Conservation (phyloP, 2,113 vertebrate genomes). For the Phaethornis superciliosus region DNA sequence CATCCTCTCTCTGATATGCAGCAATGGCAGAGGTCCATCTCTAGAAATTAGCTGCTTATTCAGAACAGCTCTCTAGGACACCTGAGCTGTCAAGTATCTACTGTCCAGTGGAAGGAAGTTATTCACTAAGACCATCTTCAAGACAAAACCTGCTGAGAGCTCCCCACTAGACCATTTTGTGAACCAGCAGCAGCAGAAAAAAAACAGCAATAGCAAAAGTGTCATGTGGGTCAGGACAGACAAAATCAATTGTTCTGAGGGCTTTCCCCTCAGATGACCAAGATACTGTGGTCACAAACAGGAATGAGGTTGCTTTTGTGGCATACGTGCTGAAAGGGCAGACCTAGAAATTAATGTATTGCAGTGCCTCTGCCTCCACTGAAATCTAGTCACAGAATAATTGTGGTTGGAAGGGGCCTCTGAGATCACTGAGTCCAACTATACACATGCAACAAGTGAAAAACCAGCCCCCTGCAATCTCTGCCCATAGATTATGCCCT, state of each 20-base stretch:
- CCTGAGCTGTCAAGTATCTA: neutral
- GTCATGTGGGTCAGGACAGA: neutral
- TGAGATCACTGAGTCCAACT: too few species aligned
- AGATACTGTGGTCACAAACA: neutral
- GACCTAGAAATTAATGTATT: neutral
- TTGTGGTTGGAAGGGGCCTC: too few species aligned
- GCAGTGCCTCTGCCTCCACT: neutral
- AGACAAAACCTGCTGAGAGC: neutral
- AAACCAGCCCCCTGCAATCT: too few species aligned
- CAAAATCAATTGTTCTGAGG: neutral
- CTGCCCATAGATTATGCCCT: too few species aligned
- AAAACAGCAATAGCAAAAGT: neutral
- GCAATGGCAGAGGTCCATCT: too few species aligned
- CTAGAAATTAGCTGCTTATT: neutral
- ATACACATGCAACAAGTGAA: too few species aligned
- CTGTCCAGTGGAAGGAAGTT: neutral
- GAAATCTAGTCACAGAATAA: too few species aligned
- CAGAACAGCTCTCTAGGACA: neutral
- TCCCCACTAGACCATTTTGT: neutral
- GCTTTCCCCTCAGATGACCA: neutral
- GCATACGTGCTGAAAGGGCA: neutral
- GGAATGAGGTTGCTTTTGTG: neutral
- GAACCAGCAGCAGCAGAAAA: neutral
- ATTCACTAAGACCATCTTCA: neutral
- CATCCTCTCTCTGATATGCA: neutral